phyloP scores from a whole-genome alignment of 2,797 vertebrate genomes.

The Tangara arthus region DNA sequence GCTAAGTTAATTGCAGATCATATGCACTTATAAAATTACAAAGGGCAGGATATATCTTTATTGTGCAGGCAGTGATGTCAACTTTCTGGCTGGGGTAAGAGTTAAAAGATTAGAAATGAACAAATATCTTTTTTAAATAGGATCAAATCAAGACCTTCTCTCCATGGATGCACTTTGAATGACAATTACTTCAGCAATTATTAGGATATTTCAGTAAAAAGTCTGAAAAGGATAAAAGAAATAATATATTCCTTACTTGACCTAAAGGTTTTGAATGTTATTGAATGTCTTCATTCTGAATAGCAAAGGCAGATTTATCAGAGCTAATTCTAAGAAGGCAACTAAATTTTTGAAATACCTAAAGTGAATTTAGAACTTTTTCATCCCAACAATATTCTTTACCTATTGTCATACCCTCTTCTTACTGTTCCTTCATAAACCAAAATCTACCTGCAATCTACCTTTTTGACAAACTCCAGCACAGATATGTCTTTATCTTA shows the following conservation, averaged over 20 bases:
- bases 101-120: neutral
- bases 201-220: neutral
- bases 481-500: neutral
- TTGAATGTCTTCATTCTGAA: neutral
- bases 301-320: neutral
- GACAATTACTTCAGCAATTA: neutral
- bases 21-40: neutral
- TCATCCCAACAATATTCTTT: neutral
- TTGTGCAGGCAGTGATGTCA: neutral
- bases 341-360: neutral
- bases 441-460: neutral
- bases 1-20: neutral
- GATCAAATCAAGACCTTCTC: neutral
- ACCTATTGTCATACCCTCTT: neutral
- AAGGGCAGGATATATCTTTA: neutral
- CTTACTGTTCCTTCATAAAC: neutral
- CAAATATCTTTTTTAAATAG: neutral
- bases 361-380: neutral
- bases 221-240: neutral
- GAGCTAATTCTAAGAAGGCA: neutral
- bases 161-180: neutral
- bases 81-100: neutral
- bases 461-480: neutral
- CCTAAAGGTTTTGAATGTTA: neutral
- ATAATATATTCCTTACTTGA: neutral